A percentile compares a stretch with the other conserved stretches of the same genome.
These are phyloP conservation scores for Connochaetes taurinus DNA, from an alignment of 2,113 vertebrate genomes.

Conservation along the genomic window DNA sequence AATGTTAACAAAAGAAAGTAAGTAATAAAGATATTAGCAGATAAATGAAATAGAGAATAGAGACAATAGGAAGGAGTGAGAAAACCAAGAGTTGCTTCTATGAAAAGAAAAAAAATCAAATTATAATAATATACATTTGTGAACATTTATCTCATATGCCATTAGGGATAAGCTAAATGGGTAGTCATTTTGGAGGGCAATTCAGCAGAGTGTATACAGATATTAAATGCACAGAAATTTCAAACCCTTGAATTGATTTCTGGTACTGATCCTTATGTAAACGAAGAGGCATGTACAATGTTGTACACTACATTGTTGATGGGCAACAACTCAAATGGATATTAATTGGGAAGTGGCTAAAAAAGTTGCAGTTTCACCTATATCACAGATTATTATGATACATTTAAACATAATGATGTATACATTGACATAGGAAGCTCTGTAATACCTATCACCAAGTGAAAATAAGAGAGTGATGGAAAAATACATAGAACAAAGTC, in stretches of 20 bases:
- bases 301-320: neutral
- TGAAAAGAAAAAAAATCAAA: neutral
- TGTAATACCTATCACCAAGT: neutral
- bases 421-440: neutral
- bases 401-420: neutral
- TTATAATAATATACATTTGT: neutral
- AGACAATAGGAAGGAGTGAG: neutral
- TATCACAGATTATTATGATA: neutral
- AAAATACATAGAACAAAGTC: neutral
- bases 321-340: neutral
- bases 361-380: neutral
- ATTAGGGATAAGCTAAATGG: neutral
- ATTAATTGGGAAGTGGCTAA: neutral
- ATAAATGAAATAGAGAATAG: neutral
- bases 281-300: neutral
- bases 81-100: neutral
- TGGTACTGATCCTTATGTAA: neutral
- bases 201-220: neutral
- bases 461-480: neutral
- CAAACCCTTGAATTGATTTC: neutral
- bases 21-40: neutral
- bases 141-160: neutral
- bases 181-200: neutral
- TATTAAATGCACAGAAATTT: neutral
- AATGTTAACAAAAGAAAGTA: neutral